These are phyloP conservation scores for Sarotherodon lohbergeri DNA, from an alignment of 2,113 vertebrate species.

Conservation along the genomic window DNA sequence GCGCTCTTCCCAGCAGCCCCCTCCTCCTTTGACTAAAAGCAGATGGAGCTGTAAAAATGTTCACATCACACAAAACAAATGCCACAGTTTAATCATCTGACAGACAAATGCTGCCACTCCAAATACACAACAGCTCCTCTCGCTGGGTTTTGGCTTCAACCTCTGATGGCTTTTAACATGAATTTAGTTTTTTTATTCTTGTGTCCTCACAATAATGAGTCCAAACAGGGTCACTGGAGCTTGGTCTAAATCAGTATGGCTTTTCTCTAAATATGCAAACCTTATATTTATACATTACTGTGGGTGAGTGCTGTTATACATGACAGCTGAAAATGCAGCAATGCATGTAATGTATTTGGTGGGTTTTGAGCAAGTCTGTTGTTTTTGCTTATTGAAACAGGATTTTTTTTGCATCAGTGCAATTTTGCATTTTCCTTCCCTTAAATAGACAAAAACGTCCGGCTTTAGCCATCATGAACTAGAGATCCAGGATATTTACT, in stretches of 20 bases:
- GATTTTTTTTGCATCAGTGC: not conserved
- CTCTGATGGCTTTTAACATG: not conserved
- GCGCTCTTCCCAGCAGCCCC: not conserved
- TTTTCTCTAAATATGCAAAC: not conserved
- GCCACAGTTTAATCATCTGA: not conserved
- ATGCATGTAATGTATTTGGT: not conserved
- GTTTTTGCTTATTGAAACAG: not conserved
- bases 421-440: not conserved
- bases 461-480: not conserved
- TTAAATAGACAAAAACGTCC: not conserved
- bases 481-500: not conserved
- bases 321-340: not conserved
- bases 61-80: conserved; percentile 3
- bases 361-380: not conserved
- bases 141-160: not conserved
- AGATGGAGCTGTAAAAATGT: conserved; percentile 11
- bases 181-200: not conserved
- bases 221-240: not conserved
- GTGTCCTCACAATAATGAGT: not conserved
- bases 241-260: not conserved
- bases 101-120: not conserved
- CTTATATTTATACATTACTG: not conserved
- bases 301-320: rapidly evolving
- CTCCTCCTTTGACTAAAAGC: not conserved
- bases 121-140: not conserved